Evolutionary conservation across 2,888 invertebrate species (phyloP), one percentile per base, ranked within the genome.

Genomic region (Lottia gigantea): DNA sequence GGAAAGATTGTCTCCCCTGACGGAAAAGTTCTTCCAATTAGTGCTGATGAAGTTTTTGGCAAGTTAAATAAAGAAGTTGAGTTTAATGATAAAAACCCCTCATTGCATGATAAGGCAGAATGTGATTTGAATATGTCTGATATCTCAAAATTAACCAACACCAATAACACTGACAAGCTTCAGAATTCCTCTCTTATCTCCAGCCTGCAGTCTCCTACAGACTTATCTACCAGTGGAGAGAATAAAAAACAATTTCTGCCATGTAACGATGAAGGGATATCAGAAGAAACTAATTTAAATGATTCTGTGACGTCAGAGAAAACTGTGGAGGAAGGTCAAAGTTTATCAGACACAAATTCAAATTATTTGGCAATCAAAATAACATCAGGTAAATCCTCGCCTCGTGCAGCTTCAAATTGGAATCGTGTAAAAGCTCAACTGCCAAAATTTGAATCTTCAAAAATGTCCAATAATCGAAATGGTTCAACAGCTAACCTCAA

Each of bases 371-470:
- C 19, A 55, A 55, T 55, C 12, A 55, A 55, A 55, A 55, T 55
- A 55, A 55, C 19, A 19, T 7, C 55, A 55, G 55, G 23, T 23
- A 23, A 55, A 23, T 55, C 55, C 11, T 23, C 23, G 11, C 55
- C 11, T 23, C 55, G 55, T 14, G 55, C 55, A 23, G 14, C 55
- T 55, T 55, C 55, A 55, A 55, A 55, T 55, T 55, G 55, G 55
- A 23, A 23, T 55, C 19, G 55, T 19, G 19, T 55, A 11, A 19
- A 23, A 55, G 55, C 55, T 55, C 55, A 14, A 55, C 55, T 55
- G 11, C 55, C 55, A 55, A 19, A 55, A 55, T 23, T 55, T 55
- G 55, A 55, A 55, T 55, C 55, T 55, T 23, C 55, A 55, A 55
- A 55, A 23, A 55, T 55, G 55, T 23, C 23, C 19, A 55, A 19